phyloP scores from a whole-genome alignment of 2,113 vertebrate species.

The Corythornis cristatus region DNA sequence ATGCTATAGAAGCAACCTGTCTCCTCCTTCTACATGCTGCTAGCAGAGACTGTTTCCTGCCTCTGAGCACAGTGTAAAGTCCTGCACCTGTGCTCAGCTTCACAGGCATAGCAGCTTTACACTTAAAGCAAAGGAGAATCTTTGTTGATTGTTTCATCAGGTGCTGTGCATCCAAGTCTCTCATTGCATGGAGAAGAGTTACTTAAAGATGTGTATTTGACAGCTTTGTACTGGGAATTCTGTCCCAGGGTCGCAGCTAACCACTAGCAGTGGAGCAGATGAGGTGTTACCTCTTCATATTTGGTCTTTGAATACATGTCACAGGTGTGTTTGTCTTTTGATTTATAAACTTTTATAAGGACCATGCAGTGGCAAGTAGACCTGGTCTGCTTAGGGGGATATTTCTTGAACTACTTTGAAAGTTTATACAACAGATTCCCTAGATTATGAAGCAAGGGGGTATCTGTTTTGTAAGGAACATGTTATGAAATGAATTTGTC shows the following conservation, averaged over 20 bases:
- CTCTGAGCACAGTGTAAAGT: background rate
- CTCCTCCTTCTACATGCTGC: background rate
- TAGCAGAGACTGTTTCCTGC: background rate
- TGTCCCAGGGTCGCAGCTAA: slow-evolving; percentile 18
- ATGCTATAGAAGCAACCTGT: background rate
- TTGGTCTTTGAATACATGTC: background rate
- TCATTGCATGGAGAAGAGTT: background rate
- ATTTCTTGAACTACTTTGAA: slow-evolving; percentile 24
- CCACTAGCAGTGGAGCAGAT: background rate
- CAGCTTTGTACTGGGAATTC: background rate
- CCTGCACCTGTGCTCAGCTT: background rate
- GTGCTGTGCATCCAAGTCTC: background rate
- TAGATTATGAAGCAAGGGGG: slow-evolving; percentile 32
- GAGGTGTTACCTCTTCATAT: background rate
- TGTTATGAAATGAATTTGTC: slow-evolving; percentile 57
- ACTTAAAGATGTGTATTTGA: background rate
- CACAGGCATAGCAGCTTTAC: background rate
- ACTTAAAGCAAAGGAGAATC: background rate
- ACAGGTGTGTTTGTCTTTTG: background rate
- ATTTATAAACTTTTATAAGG: background rate
- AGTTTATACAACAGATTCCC: slow-evolving; percentile 36
- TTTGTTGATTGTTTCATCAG: background rate
- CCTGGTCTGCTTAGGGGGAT: slow-evolving; percentile 12
- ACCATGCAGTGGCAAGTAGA: background rate
- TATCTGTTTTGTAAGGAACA: slow-evolving; percentile 55